Base-by-base conservation (phyloP, 2,797 vertebrate species). In the Bucorvus abyssinicus region DNA sequence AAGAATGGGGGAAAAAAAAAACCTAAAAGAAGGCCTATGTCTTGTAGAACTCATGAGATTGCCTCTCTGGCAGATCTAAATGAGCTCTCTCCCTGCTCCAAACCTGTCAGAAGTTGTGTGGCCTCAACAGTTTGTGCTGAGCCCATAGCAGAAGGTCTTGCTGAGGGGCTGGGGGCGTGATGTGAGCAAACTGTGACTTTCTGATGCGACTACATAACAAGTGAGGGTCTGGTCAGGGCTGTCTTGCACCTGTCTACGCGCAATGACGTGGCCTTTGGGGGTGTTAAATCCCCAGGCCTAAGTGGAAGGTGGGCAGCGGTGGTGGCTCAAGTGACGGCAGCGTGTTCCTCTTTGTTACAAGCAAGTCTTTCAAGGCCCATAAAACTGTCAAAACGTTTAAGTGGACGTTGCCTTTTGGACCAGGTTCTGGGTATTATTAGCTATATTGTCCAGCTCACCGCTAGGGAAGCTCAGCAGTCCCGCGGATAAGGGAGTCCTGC, bases 121-220 rank as follows among this genome's bases (percentile, higher is more conserved):
- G 22, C 49, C 49, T 23, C 49, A 49, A 20, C 24, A 23, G 49
- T 22, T 23, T 22, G 49, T 24, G 22, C 49, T 49, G 49, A 21
- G 24, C 12, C 49, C 24, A 23, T 49, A 49, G 49, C 22, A 49
- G 49, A 17, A 32, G 60, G 44, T 44, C 50, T 75, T 74, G 40
- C 40, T 42, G 22, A 69, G 63, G 63, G 18, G 11, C n/a, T 87
- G 57, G 45, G 22, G 40, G 8, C 27, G 22, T n/a, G 22, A 10
- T 36, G 27, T 36, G 56, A 26, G 44, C 29, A 11, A 79, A 88
- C 59, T n/a, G 22, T 49, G 18, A 14, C 12, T 70, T 70, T 34
- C 36, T 53, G 10, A 16, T 15, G 45, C 21, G 63, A 53, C 22
- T 29, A 14, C 34, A 12, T 0, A 1, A 10, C 1, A 1, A 14